Evolutionary conservation across 2,888 invertebrate genomes (phyloP), one percentile per base, ranked within the genome.

Genomic region (Emesis castigata): DNA sequence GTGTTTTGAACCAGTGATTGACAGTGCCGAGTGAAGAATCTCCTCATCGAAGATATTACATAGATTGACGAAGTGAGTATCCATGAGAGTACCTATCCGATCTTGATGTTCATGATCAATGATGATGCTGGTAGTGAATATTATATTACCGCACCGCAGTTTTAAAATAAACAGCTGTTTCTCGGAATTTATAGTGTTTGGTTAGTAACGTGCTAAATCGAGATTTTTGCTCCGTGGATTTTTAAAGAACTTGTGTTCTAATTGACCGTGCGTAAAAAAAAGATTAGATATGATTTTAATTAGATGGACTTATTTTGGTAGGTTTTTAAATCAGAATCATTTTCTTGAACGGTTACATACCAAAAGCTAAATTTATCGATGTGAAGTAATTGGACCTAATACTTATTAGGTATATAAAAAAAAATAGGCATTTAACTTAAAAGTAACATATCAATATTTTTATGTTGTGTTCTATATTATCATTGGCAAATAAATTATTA

Each of bases 1-100:
- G 93, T 95, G 94, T 95, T 94, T 94, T 94, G 92, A 92, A 93
- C 94, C 94, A 94, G 95, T 95, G 95, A 94, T 95, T 95, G 94
- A 94, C 92, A 94, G 95, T 95, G 95, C 91, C 92, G 93, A 94
- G 93, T 94, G 94, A 93, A 94, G 94, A 94, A 91, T 89, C 90
- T 90, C 88, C 89, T 90, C 90, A 89, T 88, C 90, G 88, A 90
- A 86, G 88, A 91, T 86, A 90, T 87, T 84, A 61, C 86, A 89
- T 87, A 89, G 80, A 86, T 90, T 88, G 85, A 87, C 91, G 88
- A 92, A 86, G 95, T 95, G 90, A 94, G 95, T 95, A 94, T 91
- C 87, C 88, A 87, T 85, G 84, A 82, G 84, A 82, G 58, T 79
- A 81, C 80, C 73, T 70, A 65, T 79, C 84, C 11, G 22, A 58